Base-by-base conservation (phyloP, 2,888 invertebrate genomes). In the Cybosia mesomella region DNA sequence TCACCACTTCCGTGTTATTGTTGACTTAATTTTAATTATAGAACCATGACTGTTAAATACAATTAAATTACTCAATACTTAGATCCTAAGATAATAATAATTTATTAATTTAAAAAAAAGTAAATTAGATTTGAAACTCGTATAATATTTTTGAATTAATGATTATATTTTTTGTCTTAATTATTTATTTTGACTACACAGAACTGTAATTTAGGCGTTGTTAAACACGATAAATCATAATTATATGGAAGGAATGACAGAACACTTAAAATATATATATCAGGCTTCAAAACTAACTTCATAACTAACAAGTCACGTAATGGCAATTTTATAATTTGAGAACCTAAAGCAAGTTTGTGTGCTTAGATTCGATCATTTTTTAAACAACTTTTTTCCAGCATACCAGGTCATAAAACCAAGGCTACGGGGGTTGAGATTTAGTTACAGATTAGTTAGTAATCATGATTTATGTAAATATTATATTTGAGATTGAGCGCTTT, bases 21-120 rank as follows among this genome's bases (percentile, higher is more conserved):
- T 59, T 59, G 22, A 36, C 13, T 39, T 59, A 58, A 8, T 24
- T 55, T 55, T 55, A 55, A 24, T 24, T 15, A 22, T 59, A 15
- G 9, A 22, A 36, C 8, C 15, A 36, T n/a, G 21, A 59, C 22
- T 36, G 8, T 3, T 22, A 59, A 8, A 18, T 24, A 22, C 18
- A 60, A 66, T 63, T 15, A 57, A 24, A 69, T 58, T 65, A 71
- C 53, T 68, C n/a, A 61, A 77, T 78, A 49, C 24, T 53, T 13
- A 62, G 59, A 79, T 75, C 34, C 62, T 28, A 43, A 67, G 64
- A 75, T 75, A 68, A 72, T 69, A 67, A 64, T 72, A 53, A 22
- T 0, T 39, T 70, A 66, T 70, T 64, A 53, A 62, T 59, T 55
- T 34, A 2, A 21, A n/a, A 53, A 69, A 68, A 59, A 70, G 60